Conservation (phyloP, 2,113 vertebrate species). For the Heptranchias perlo region DNA sequence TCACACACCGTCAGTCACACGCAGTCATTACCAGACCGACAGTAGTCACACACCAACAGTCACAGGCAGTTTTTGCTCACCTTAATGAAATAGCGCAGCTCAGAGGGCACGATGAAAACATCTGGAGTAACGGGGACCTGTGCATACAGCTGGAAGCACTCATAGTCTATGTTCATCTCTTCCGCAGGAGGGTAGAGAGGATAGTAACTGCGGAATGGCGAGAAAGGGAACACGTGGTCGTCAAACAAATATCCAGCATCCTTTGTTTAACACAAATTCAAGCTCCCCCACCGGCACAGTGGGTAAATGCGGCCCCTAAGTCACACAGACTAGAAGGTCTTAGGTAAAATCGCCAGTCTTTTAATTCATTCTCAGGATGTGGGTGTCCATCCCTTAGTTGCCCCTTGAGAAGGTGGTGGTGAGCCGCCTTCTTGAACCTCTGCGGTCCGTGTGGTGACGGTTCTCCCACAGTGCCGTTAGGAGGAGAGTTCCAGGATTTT, state of each 20-base stretch:
- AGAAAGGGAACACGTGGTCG: neutral
- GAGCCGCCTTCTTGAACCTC: too few relatives aligned
- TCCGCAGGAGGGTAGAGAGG: slow-evolving; percentile 81
- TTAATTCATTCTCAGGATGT: neutral
- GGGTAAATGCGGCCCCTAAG: neutral
- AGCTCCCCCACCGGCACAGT: neutral
- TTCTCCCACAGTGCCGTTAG: neutral
- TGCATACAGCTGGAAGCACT: slow-evolving; percentile 59
- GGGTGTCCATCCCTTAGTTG: neutral
- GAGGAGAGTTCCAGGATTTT: neutral
- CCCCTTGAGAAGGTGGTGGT: neutral
- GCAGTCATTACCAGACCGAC: neutral
- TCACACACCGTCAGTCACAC: neutral
- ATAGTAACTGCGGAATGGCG: slow-evolving; percentile 66
- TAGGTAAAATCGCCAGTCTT: neutral
- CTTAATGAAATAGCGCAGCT: slow-evolving; percentile 86
- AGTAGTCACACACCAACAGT: neutral
- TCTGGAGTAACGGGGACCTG: slow-evolving; percentile 71
- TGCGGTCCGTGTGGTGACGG: too few relatives aligned
- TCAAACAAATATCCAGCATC: too few relatives aligned
- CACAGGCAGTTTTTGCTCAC: slow-evolving; percentile 47
- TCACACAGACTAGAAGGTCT: neutral
- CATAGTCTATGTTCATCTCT: slow-evolving; percentile 78
- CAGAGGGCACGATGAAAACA: slow-evolving; percentile 73
- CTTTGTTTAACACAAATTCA: neutral